Base-by-base conservation (phyloP, 2,888 invertebrate species). In the Acrocyrtus sp. region DNA sequence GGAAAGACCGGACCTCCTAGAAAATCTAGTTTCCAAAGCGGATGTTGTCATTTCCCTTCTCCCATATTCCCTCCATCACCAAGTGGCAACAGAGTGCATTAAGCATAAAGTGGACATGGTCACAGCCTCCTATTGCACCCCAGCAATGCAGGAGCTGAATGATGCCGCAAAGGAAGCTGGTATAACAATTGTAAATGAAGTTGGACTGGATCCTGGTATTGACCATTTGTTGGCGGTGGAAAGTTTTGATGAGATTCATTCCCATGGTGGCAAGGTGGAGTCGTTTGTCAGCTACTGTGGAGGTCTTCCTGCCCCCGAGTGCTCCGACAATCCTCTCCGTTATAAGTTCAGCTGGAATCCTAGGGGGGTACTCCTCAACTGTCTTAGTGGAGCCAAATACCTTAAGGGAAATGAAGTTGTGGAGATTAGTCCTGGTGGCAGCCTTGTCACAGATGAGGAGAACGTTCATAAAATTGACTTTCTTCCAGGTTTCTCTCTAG, bases 211-310 rank as follows among this genome's bases (percentile, higher is more conserved):
- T 84, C 99, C 99, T 0, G 99, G 98, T n/a, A 96, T 97, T 80
- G 97, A 98, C 84, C 99, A 99, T 85, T 87, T 99, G 79, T 85
- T 99, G 65, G 99, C 99, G 0, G 88, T 98, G 85, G 97, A 99
- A 84, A 96, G 96, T 83, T 96, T 99, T 82, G 96, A 98, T 83
- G 93, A 96, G 81, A 91, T 95, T 12, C 92, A 94, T 82, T 90
- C 89, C 73, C 90, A 90, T 53, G 98, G 98, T 3, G 98, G 97
- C 48, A 91, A 94, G 83, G 89, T 98, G 12, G 94, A 93, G 74
- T 97, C 97, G 0, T 99, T 98, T 83, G 90, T 96, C 0, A 98
- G 97, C 0, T 99, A 93, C 86, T 99, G 99, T 82, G 99, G 99
- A 77, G 92, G 99, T 69, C 85, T 99, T 26, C 99, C 99, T 0